A percentile compares a stretch with the other conserved stretches of the same genome.
Evolutionary conservation across 2,113 vertebrate species (phyloP).

Genomic region (Jaculus jaculus): DNA sequence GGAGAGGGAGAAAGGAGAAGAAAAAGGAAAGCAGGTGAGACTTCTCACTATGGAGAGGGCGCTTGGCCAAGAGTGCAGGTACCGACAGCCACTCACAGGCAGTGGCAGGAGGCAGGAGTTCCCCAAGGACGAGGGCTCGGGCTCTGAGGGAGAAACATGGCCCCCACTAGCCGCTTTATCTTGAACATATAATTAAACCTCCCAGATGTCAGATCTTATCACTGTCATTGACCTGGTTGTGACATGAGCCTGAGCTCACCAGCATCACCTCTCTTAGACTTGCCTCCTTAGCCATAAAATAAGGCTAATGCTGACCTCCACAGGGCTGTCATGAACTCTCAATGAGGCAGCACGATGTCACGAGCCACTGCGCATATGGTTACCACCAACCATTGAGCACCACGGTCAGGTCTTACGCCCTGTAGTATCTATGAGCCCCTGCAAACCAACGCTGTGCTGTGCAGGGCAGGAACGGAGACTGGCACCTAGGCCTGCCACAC

Average conservation of each 20-base stretch:
- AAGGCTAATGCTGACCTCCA: not conserved
- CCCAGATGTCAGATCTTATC: not conserved
- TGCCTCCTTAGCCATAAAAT: not conserved
- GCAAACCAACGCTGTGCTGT: accelerated
- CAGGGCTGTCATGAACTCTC: not conserved
- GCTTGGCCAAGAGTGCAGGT: not conserved
- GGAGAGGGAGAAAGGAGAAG: no score
- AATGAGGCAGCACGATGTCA: accelerated
- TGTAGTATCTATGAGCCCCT: not conserved
- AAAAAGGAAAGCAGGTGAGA: no score
- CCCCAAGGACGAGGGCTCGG: not conserved
- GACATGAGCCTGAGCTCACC: not conserved
- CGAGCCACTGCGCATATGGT: accelerated
- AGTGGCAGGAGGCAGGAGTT: not conserved
- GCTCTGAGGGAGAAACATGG: not conserved
- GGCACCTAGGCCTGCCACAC: accelerated
- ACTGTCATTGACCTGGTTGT: not conserved
- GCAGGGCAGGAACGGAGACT: not conserved
- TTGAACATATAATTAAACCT: not conserved
- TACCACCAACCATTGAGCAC: not conserved
- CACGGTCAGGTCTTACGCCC: accelerated
- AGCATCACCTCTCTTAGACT: not conserved
- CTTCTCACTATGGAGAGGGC: not conserved
- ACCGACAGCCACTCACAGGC: not conserved
- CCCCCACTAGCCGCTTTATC: not conserved